These are phyloP conservation scores for Thera britannica DNA, from an alignment of 2,888 invertebrate genomes.

Conservation along the genomic window DNA sequence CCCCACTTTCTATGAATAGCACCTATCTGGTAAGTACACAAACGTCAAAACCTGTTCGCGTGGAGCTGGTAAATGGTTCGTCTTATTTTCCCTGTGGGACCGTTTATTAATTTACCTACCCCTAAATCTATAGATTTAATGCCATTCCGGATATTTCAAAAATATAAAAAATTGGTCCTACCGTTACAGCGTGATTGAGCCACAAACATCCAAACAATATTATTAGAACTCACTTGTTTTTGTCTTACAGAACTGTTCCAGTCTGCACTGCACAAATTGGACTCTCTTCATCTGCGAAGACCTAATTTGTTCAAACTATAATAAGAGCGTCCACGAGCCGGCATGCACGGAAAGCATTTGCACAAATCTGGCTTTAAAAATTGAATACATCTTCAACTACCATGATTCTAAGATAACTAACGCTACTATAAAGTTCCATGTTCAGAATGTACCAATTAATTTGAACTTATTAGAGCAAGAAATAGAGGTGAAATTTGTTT, in stretches of 20 bases:
- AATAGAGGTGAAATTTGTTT: conserved; percentile 62
- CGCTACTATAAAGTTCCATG: conserved; percentile 63
- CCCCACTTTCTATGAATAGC: conserved; percentile 55
- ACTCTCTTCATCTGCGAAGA: conserved; percentile 62
- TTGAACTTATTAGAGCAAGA: conserved; percentile 62
- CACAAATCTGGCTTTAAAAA: conserved; percentile 61
- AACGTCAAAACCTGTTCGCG: not conserved
- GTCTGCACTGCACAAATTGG: conserved; percentile 70
- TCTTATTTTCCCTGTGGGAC: too few relatives aligned
- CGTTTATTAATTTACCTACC: too few relatives aligned
- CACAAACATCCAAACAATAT: too few relatives aligned
- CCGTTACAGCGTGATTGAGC: too few relatives aligned
- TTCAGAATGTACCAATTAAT: conserved; percentile 51
- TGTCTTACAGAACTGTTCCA: conserved; percentile 70
- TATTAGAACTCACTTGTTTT: not conserved
- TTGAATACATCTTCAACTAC: conserved; percentile 70
- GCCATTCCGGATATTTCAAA: too few relatives aligned
- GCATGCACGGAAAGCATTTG: conserved; percentile 64
- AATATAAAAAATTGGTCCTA: too few relatives aligned
- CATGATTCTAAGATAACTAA: conserved; percentile 63
- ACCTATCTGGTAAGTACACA: conserved; percentile 58
- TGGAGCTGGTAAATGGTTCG: too few relatives aligned
- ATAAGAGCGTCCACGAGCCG: conserved; percentile 62
- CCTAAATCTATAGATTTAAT: too few relatives aligned
- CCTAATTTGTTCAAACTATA: conserved; percentile 56